Evolutionary conservation across 1,140 invertebrate genomes (phyloP).

Genomic region (Drosophila sp.): DNA sequence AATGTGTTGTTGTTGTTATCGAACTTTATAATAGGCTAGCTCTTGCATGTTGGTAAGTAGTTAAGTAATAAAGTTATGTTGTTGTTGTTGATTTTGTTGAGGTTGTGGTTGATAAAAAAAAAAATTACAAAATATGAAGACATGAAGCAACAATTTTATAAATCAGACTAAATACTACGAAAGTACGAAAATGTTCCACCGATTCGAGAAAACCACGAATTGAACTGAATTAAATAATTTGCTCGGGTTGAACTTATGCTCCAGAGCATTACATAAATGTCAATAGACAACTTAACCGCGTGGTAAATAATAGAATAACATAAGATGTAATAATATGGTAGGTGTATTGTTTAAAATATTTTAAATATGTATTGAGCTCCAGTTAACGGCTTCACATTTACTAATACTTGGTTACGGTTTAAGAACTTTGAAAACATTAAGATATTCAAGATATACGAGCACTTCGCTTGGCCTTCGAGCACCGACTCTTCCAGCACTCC

Average conservation of each 20-base stretch:
- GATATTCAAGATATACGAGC: conserved; percentile 71
- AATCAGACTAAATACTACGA: conserved; percentile 7
- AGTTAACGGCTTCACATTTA: conserved; percentile 79
- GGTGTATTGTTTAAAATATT: conserved; percentile 51
- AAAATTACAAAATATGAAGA: background rate
- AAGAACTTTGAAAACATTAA: conserved; percentile 82
- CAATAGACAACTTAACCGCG: background rate
- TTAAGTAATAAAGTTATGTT: conserved; percentile 6
- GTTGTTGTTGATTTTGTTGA: conserved; percentile 32
- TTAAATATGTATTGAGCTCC: conserved; percentile 73
- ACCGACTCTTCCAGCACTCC: conserved; percentile 20
- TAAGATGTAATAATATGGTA: conserved; percentile 8
- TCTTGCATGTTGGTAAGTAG: conserved; percentile 39
- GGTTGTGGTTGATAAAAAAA: conserved; percentile 6
- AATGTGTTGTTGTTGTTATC: conserved; percentile 73
- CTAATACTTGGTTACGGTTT: conserved; percentile 76
- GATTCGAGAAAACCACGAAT: conserved; percentile 1
- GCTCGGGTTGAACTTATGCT: background rate
- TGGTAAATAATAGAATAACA: conserved; percentile 7
- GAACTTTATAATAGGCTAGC: conserved; percentile 45
- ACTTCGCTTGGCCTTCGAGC: conserved; percentile 35
- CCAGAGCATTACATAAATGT: background rate
- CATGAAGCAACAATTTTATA: conserved; percentile 17
- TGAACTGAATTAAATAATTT: background rate
- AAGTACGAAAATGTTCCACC: background rate